Conservation (phyloP, 2,888 invertebrate genomes). For the Aphidoletes aphidimyza region DNA sequence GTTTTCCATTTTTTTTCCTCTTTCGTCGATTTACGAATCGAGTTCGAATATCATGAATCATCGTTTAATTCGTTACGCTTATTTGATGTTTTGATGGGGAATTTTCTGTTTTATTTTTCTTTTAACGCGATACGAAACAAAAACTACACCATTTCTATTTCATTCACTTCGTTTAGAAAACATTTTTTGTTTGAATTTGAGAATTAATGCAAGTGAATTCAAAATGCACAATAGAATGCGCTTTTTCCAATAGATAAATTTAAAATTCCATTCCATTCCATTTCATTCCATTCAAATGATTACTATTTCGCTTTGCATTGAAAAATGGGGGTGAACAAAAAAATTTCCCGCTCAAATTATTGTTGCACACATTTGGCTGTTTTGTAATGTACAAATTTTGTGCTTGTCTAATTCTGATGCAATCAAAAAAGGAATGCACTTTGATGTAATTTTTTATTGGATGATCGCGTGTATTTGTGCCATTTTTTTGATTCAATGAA, state of each 20-base stretch:
- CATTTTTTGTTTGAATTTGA: background rate
- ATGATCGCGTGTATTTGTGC: background rate
- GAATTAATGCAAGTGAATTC: background rate
- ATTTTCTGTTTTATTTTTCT: no score
- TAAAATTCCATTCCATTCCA: background rate
- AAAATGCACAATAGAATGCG: background rate
- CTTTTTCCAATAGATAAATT: conserved; percentile 10
- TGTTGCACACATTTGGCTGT: no score
- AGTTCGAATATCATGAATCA: background rate
- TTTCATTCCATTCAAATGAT: background rate
- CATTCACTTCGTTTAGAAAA: no score
- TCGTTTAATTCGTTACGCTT: background rate
- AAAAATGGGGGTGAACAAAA: no score
- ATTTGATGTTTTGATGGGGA: background rate
- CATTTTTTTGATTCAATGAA: no score
- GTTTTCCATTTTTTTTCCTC: no score
- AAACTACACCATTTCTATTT: no score
- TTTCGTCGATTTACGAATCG: background rate
- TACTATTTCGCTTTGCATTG: no score
- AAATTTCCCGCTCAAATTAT: background rate
- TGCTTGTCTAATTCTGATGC: no score
- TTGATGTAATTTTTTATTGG: background rate
- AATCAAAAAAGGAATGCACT: background rate
- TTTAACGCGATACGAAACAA: background rate
- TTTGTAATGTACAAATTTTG: no score